phyloP scores from a whole-genome alignment of 2,888 invertebrate genomes.

The Drosophila anomelani region DNA sequence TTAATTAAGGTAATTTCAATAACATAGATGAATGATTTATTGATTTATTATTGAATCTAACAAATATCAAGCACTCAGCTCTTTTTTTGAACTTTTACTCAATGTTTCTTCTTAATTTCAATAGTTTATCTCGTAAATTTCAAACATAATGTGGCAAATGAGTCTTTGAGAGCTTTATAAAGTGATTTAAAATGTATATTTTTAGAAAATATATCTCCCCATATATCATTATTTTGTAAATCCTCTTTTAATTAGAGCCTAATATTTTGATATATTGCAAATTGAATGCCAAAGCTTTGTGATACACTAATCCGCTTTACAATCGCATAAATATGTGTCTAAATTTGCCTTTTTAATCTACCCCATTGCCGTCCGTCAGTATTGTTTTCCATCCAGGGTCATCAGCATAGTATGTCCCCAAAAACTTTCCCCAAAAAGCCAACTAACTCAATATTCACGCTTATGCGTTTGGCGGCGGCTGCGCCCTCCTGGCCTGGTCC shows the following conservation, averaged over 20 bases:
- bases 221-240: conserved; percentile 6
- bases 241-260: conserved; percentile 19
- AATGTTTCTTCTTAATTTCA: background rate
- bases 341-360: conserved; percentile 8
- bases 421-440: conserved; percentile 30
- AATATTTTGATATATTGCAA: conserved; percentile 12
- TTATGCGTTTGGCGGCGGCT: conserved; percentile 57
- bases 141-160: background rate
- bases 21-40: background rate
- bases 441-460: conserved; percentile 76
- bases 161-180: background rate
- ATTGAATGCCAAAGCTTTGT: conserved; percentile 14
- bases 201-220: conserved; percentile 1
- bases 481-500: conserved; percentile 1
- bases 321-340: conserved; percentile 18
- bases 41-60: background rate
- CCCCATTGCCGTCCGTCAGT: background rate
- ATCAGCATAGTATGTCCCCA: conserved; percentile 24
- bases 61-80: background rate
- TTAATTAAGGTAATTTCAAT: background rate
- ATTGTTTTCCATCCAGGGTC: conserved; percentile 36
- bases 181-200: background rate
- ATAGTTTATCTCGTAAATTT: background rate
- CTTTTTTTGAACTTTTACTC: background rate
- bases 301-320: conserved; percentile 24